Base-by-base conservation (phyloP, 1,140 invertebrate species). In the Ceratosolen fusciceps region DNA sequence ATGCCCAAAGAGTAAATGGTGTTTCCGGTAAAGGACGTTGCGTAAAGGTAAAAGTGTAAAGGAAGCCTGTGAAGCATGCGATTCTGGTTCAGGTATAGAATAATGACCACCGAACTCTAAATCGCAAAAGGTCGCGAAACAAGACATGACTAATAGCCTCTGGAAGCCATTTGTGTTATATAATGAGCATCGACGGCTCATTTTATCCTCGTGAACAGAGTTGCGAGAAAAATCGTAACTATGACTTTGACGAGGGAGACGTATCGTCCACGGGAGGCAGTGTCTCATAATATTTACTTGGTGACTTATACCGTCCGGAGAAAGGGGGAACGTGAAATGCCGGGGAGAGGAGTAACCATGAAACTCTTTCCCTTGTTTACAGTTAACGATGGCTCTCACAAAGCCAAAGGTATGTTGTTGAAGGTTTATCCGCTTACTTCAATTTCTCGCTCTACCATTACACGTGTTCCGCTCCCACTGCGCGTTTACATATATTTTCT, bases 341-440 rank as follows among this genome's bases (percentile, higher is more conserved):
- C n/a, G 21, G 39, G 39, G 5, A 39, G 26, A 68, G 10, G 67
- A 70, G 43, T 8, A 43, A 24, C 67, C 39, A 26, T 39, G 58
- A 52, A 76, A 76, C 74, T 68, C 74, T 70, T 75, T 75, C 67
- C 65, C 47, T 65, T 68, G 65, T 70, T 68, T 70, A 77, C 74
- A 77, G 74, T 77, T 68, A 56, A 77, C 49, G 65, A 68, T 56
- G 47, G 26, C 31, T 54, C 26, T 19, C n/a, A 21, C 74, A 77
- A 77, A 65, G 74, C 43, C 74, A 31, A 39, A 24, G 10, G 2
- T 9, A 52, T 19, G 19, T 47, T 21, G 12, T 34, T 7, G 29
- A 74, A 74, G 37, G 70, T n/a, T 65, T 70, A 70, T n/a, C 68
- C 67, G 29, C 71, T 72, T 71, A 29, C 34, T 74, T 77, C 19